phyloP scores from a whole-genome alignment of 2,888 invertebrate species.

The Scelioninae gen. 1 region DNA sequence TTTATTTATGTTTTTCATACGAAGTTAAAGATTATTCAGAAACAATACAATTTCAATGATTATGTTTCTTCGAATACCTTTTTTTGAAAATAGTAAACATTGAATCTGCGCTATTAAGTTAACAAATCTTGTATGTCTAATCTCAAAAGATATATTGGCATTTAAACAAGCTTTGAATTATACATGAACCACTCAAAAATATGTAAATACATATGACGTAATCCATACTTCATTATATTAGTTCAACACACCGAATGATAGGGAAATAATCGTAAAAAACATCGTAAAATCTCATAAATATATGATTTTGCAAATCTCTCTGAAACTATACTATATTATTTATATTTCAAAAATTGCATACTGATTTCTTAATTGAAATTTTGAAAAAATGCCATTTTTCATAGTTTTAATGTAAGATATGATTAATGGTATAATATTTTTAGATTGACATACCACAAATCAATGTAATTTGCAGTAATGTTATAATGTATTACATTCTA shows the following conservation, averaged over 20 bases:
- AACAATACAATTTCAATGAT: too few relatives aligned
- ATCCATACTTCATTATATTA: background rate
- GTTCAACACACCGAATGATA: background rate
- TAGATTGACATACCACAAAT: background rate
- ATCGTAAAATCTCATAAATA: too few relatives aligned
- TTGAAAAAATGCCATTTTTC: background rate
- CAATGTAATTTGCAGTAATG: background rate
- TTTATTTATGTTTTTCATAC: too few relatives aligned
- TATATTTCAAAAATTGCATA: too few relatives aligned
- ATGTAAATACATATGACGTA: conserved; percentile 13
- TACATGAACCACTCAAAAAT: conserved; percentile 13
- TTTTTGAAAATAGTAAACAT: background rate
- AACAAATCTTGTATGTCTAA: background rate
- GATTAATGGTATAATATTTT: background rate
- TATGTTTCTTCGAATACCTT: background rate
- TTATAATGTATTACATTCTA: background rate
- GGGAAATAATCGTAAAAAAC: too few relatives aligned
- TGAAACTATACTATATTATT: too few relatives aligned
- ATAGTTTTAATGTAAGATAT: background rate
- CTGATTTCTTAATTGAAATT: background rate
- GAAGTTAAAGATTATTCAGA: too few relatives aligned
- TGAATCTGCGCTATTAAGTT: background rate
- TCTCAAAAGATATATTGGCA: background rate
- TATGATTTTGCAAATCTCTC: too few relatives aligned
- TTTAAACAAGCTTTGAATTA: conserved; percentile 2